Conservation (phyloP, 2,113 vertebrate species). For the Spermophilus dauricus region DNA sequence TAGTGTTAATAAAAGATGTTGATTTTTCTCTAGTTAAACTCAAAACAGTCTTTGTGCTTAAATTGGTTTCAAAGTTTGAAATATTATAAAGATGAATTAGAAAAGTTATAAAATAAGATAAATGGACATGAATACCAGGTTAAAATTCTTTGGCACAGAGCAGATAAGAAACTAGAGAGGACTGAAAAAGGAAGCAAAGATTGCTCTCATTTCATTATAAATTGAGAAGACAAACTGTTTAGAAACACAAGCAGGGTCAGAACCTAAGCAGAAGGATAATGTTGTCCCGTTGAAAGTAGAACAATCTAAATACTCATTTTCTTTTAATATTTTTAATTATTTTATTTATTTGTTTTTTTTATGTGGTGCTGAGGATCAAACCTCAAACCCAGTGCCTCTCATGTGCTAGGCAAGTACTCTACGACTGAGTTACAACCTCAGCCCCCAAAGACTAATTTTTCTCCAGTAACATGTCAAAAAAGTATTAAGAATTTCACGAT, state of each 20-base stretch:
- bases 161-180: constrained; percentile 32
- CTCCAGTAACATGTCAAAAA: not conserved
- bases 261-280: constrained; percentile 11
- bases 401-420: no score
- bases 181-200: constrained; percentile 18
- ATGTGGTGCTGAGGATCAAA: no score
- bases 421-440: no score
- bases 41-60: not conserved
- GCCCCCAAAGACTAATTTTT: not conserved
- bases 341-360: no score
- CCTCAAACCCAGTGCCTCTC: no score
- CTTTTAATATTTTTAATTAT: no score
- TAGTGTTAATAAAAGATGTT: constrained; percentile 58
- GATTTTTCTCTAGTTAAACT: constrained; percentile 53
- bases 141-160: not conserved
- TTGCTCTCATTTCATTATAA: not conserved
- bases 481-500: constrained; percentile 51
- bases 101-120: constrained; percentile 34
- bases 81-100: constrained; percentile 51
- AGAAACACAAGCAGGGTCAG: not conserved
- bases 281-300: not conserved
- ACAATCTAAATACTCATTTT: not conserved
- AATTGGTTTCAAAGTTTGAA: constrained; percentile 55
- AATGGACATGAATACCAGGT: not conserved
- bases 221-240: constrained; percentile 26